Evolutionary conservation across 1,140 invertebrate genomes (phyloP).

Genomic region (Temnothorax curvispinosus): DNA sequence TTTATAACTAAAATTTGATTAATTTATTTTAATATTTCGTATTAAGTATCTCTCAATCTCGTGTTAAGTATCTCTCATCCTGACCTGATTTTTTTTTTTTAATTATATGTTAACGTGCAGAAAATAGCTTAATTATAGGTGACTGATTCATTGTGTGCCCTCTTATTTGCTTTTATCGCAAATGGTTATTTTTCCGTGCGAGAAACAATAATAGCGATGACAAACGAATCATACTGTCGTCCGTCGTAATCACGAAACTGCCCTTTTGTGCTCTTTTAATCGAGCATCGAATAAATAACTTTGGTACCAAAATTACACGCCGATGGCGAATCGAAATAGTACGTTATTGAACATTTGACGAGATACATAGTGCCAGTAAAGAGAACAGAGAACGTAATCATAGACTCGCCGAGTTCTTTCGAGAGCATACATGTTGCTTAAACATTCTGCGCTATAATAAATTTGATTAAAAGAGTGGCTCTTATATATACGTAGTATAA

Average conservation of each 20-base stretch:
- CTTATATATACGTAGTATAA: not conserved
- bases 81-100: not conserved
- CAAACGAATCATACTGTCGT: not conserved
- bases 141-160: not conserved
- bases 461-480: slow-evolving; percentile 13
- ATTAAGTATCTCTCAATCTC: not conserved
- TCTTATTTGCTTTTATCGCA: not conserved
- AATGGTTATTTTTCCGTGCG: not conserved
- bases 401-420: not conserved
- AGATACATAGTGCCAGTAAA: not conserved
- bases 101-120: not conserved
- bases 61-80: not conserved
- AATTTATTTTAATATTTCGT: not conserved
- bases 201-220: not conserved
- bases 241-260: slow-evolving; percentile 30
- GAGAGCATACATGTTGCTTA: not conserved
- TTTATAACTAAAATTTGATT: not conserved
- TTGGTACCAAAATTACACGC: slow-evolving; percentile 38
- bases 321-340: slow-evolving; percentile 9
- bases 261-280: slow-evolving; percentile 27
- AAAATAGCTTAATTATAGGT: not conserved
- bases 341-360: slow-evolving; percentile 17
- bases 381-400: not conserved
- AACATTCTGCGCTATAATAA: slow-evolving; percentile 26
- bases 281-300: slow-evolving; percentile 15